Evolutionary conservation across 2,113 vertebrate species (phyloP).

Genomic region (Elephantulus edwardii): DNA sequence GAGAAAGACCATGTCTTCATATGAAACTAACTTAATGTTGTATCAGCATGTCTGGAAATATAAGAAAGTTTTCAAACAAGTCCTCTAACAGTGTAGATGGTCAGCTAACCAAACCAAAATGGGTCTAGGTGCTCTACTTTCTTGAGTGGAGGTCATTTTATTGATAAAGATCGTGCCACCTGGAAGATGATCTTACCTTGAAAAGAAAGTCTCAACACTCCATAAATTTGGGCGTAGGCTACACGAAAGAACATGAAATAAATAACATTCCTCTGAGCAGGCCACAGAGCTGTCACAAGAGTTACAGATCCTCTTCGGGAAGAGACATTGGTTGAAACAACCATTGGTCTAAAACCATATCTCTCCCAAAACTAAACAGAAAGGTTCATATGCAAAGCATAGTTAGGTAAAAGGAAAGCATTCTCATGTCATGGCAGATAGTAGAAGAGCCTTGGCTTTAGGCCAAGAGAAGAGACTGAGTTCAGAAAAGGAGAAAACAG

Average conservation of each 20-base stretch:
- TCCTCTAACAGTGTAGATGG: no score
- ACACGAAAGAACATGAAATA: not conserved
- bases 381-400: not conserved
- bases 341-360: not conserved
- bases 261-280: not conserved
- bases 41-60: not conserved
- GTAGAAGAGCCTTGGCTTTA: not conserved
- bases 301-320: not conserved
- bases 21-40: not conserved
- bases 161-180: no score
- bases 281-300: not conserved
- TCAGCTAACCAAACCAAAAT: no score
- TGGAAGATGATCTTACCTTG: no score
- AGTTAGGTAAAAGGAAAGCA: not conserved
- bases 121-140: no score
- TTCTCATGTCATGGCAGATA: not conserved
- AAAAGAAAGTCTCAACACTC: not conserved
- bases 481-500: not conserved
- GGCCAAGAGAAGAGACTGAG: not conserved
- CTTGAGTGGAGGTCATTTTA: no score
- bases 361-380: conserved; percentile 5
- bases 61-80: not conserved
- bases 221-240: not conserved
- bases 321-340: not conserved
- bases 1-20: not conserved